A percentile compares a stretch with the other conserved stretches of the same genome.
phyloP scores from a whole-genome alignment of 1,140 invertebrate species.

The Platyscapa corneri region DNA sequence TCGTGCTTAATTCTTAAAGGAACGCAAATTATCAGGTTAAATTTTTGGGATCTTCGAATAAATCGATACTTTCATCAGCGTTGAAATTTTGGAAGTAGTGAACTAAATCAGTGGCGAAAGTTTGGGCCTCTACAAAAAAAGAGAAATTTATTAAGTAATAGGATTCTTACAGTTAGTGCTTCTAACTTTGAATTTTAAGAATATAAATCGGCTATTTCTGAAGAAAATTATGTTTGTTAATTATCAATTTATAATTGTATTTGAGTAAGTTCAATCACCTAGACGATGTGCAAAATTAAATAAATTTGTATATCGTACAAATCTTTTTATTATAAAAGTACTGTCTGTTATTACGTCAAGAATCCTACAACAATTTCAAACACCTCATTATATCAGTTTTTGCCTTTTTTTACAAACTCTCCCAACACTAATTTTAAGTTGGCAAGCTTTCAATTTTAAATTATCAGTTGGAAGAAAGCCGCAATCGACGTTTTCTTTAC shows the following conservation, averaged over 20 bases:
- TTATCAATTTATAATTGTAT: not conserved
- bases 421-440: not conserved
- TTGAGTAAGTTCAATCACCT: not conserved
- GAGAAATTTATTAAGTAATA: not conserved
- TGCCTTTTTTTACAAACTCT: not conserved
- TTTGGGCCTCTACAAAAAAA: conserved; percentile 29
- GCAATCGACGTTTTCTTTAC: not conserved
- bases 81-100: conserved; percentile 47
- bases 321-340: not conserved
- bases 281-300: not conserved
- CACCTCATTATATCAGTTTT: not conserved
- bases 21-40: conserved; percentile 27
- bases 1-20: not conserved
- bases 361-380: not conserved
- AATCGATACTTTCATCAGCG: conserved; percentile 38
- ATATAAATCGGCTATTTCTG: not conserved
- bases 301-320: not conserved
- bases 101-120: conserved; percentile 41
- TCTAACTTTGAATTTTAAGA: not conserved
- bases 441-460: not conserved
- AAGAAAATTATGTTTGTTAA: not conserved
- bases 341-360: not conserved
- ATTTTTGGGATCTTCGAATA: conserved; percentile 40
- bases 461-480: not conserved
- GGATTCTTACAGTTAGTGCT: not conserved